Conservation (phyloP, 2,888 invertebrate genomes). For the Eubasilissa splendida region DNA sequence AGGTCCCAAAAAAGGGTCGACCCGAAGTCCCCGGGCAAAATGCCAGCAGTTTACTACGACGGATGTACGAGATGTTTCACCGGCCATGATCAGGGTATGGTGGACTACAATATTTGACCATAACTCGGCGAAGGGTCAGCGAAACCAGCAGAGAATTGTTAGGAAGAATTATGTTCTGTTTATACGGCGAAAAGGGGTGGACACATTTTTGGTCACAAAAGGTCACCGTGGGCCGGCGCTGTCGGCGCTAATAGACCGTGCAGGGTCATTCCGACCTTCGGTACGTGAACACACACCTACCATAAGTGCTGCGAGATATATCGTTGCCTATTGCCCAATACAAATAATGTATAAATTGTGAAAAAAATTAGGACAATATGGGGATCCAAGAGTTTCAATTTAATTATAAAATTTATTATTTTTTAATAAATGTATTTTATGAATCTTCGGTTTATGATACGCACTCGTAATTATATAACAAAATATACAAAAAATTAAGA, state of each 20-base stretch:
- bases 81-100: neutral
- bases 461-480: too few relatives aligned
- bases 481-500: too few relatives aligned
- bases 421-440: too few relatives aligned
- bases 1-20: constrained; percentile 11
- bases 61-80: neutral
- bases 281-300: neutral
- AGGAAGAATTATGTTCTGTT: constrained; percentile 57
- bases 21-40: constrained; percentile 10
- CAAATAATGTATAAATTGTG: too few relatives aligned
- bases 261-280: constrained; percentile 28
- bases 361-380: too few relatives aligned
- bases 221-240: constrained; percentile 53
- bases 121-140: constrained; percentile 56
- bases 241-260: constrained; percentile 54
- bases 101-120: constrained; percentile 56
- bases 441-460: too few relatives aligned
- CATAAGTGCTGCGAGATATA: too few relatives aligned
- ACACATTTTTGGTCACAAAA: constrained; percentile 52
- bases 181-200: constrained; percentile 50
- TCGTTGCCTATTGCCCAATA: too few relatives aligned
- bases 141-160: constrained; percentile 32
- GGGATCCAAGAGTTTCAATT: too few relatives aligned
- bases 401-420: too few relatives aligned
- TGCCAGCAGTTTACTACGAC: neutral